A percentile compares a stretch with the other conserved stretches of the same genome.
phyloP scores from a whole-genome alignment of 2,797 vertebrate species.

The Lerista edwardsae region DNA sequence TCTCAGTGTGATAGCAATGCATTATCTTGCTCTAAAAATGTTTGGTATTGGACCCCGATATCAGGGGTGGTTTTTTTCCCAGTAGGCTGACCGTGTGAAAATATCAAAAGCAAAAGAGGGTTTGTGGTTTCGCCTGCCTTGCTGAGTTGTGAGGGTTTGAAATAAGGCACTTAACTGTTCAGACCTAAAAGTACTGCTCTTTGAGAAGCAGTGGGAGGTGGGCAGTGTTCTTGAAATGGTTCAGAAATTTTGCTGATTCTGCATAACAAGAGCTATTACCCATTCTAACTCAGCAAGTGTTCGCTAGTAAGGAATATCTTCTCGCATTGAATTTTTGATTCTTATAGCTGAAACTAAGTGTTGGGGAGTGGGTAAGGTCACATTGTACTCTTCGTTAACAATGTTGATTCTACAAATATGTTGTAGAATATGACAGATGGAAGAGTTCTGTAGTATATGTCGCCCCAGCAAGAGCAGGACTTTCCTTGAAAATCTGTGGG shows the following conservation, averaged over 20 bases:
- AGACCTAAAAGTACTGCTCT: background rate
- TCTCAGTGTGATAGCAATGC: too few species aligned
- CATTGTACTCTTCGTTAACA: background rate
- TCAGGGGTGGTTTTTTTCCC: background rate
- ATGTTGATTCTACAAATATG: background rate
- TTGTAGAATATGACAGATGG: background rate
- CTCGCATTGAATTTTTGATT: conserved; percentile 34
- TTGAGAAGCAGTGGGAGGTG: background rate
- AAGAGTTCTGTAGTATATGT: background rate
- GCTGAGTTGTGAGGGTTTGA: background rate
- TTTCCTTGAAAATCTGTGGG: background rate
- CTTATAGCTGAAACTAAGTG: conserved; percentile 32
- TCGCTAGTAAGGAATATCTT: conserved; percentile 16
- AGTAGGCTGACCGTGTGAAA: background rate
- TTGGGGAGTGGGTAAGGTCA: background rate
- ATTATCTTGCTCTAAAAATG: background rate
- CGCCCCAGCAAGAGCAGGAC: background rate
- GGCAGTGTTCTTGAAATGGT: conserved; percentile 20
- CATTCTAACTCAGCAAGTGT: conserved; percentile 16
- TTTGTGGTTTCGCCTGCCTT: background rate
- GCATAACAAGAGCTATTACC: background rate
- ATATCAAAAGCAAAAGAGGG: background rate
- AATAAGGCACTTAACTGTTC: background rate
- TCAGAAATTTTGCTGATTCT: background rate
- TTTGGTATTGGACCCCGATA: background rate